Evolutionary conservation across 1,140 invertebrate species (phyloP).

Genomic region (Leptoteleia sp.): DNA sequence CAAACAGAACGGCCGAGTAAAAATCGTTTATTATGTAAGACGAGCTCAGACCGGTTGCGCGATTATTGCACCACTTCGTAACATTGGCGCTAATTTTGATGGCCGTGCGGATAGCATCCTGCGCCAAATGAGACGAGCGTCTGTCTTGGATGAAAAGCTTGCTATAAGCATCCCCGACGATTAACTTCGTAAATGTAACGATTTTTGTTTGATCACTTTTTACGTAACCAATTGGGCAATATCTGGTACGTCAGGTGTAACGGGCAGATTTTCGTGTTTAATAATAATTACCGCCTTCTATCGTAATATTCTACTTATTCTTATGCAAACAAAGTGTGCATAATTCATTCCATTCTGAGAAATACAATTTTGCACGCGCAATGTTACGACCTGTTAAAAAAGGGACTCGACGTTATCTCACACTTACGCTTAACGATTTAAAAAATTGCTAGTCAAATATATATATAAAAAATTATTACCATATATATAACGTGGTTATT

Average conservation of each 20-base stretch:
- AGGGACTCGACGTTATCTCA: no score
- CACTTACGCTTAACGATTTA: no score
- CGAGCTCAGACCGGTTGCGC: constrained; percentile 48
- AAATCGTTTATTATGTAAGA: constrained; percentile 56
- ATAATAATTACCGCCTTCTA: constrained; percentile 48
- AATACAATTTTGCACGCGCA: no score
- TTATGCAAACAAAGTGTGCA: constrained; percentile 53
- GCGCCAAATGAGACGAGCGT: constrained; percentile 18
- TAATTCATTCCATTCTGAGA: no score
- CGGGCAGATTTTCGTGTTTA: constrained; percentile 47
- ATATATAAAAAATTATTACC: no score
- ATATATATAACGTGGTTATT: no score
- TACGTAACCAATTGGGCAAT: constrained; percentile 55
- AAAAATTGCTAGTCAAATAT: no score
- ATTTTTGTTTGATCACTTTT: constrained; percentile 56
- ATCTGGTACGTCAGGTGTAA: constrained; percentile 37
- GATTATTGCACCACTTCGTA: constrained; percentile 61
- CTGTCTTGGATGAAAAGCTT: constrained; percentile 37
- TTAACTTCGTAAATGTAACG: constrained; percentile 52
- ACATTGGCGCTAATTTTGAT: constrained; percentile 63
- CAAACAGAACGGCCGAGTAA: constrained; percentile 25
- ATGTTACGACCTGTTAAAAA: no score
- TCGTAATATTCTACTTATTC: constrained; percentile 16
- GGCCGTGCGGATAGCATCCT: constrained; percentile 41
- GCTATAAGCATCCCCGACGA: constrained; percentile 36